Conservation (phyloP, 2,113 vertebrate genomes). For the Chelonoidis abingdonii region DNA sequence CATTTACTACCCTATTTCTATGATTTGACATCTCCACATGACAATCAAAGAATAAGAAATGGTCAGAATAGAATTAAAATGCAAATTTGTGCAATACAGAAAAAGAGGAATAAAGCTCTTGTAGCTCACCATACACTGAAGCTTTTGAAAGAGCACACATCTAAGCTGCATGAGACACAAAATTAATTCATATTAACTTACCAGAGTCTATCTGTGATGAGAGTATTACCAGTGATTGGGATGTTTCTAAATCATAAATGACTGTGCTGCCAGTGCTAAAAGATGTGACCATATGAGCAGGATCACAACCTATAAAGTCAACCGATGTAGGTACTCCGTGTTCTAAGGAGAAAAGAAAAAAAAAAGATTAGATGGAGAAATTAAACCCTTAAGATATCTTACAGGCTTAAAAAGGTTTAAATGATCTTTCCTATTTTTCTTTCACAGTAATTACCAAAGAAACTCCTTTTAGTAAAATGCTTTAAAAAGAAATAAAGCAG, state of each 20-base stretch:
- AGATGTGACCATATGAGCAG: conserved; percentile 94
- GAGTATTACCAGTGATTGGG: conserved; percentile 90
- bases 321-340: conserved; percentile 94
- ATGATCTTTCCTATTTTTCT: background rate
- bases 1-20: background rate
- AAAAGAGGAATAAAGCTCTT: background rate
- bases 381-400: background rate
- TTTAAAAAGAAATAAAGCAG: background rate
- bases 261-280: conserved; percentile 91
- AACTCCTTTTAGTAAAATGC: background rate
- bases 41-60: background rate
- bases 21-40: background rate
- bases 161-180: background rate
- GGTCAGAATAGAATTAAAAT: background rate
- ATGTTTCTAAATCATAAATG: conserved; percentile 97
- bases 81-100: background rate
- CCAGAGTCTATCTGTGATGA: conserved; percentile 90
- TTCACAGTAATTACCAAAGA: background rate
- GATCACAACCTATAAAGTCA: conserved; percentile 97
- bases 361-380: background rate
- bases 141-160: background rate
- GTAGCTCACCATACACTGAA: background rate
- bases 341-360: conserved; percentile 74
- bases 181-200: conserved; percentile 67
- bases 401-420: background rate